A percentile compares a stretch with the other conserved stretches of the same genome.
phyloP scores from a whole-genome alignment of 1,140 invertebrate species.

The Trichonephila inaurata region DNA sequence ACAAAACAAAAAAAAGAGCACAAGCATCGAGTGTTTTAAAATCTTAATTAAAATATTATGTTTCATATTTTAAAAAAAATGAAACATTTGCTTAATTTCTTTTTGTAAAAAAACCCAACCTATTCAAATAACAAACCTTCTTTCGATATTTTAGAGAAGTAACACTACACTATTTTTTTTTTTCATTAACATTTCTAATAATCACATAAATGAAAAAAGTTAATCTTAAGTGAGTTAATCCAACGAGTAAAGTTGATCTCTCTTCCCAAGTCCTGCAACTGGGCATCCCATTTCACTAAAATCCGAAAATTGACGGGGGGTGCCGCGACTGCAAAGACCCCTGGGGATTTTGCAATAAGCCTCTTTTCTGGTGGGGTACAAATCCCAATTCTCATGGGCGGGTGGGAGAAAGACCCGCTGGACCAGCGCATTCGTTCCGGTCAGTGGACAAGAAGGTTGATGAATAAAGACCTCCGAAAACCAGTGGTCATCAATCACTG shows the following conservation, averaged over 20 bases:
- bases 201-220: too few relatives aligned
- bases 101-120: too few relatives aligned
- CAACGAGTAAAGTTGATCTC: neutral
- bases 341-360: slow-evolving; percentile 1
- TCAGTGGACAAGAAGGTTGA: neutral
- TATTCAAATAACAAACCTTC: too few relatives aligned
- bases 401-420: neutral
- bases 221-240: slow-evolving; percentile 5
- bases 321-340: neutral
- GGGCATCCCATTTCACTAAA: neutral
- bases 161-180: too few relatives aligned
- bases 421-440: slow-evolving; percentile 9
- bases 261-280: neutral
- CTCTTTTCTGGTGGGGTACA: slow-evolving; percentile 20
- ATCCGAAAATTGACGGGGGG: neutral
- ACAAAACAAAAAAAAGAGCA: too few relatives aligned
- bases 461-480: neutral
- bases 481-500: neutral
- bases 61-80: too few relatives aligned
- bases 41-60: too few relatives aligned
- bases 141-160: too few relatives aligned
- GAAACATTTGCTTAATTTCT: too few relatives aligned
- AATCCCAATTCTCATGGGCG: slow-evolving; percentile 5
- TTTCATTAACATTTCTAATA: too few relatives aligned
- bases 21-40: too few relatives aligned